These are phyloP conservation scores for Microtus pennsylvanicus DNA, from an alignment of 2,113 vertebrate genomes.

Conservation along the genomic window DNA sequence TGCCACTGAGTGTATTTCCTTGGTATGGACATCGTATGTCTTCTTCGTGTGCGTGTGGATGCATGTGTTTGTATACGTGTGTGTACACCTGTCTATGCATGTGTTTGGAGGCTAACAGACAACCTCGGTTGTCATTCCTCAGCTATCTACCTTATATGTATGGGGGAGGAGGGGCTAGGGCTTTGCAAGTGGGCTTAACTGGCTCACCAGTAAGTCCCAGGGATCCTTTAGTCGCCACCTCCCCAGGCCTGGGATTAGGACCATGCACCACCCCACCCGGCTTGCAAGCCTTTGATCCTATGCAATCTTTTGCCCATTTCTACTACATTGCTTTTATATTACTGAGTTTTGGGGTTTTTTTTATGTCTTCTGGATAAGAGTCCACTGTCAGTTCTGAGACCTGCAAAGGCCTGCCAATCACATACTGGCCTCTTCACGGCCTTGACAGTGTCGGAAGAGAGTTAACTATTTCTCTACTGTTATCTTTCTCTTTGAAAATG, in stretches of 20 bases:
- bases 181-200: background rate
- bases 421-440: background rate
- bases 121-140: background rate
- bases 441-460: background rate
- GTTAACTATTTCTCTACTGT: background rate
- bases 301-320: background rate
- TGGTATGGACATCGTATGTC: background rate
- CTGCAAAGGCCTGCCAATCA: background rate
- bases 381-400: background rate
- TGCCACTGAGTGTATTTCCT: background rate
- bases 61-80: background rate
- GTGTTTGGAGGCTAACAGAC: background rate
- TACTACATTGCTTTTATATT: background rate
- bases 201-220: background rate
- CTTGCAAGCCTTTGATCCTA: background rate
- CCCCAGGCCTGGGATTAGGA: background rate
- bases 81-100: background rate
- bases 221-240: background rate
- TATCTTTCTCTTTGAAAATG: background rate
- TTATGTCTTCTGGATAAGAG: background rate
- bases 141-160: background rate
- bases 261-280: background rate
- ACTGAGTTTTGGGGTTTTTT: background rate
- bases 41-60: background rate
- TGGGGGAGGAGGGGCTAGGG: background rate